Percentiles rank a stretch among this genome's conserved stretches.
phyloP scores from a whole-genome alignment of 2,888 invertebrate genomes.

The Odontocolon sp. region DNA sequence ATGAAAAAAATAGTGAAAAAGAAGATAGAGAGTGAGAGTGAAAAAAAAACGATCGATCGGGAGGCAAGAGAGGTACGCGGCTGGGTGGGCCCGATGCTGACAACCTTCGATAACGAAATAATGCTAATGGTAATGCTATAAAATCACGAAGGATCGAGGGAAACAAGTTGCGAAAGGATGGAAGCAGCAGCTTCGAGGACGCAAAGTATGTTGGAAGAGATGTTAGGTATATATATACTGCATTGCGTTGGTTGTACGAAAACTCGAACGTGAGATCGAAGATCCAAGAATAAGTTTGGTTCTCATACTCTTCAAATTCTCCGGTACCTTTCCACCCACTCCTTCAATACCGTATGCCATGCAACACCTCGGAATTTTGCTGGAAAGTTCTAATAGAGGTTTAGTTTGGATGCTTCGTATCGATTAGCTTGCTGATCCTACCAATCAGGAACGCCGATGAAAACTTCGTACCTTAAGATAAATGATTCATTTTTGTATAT shows the following conservation, averaged over 20 bases:
- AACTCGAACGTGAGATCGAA: background rate
- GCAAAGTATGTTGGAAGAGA: background rate
- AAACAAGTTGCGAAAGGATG: slow-evolving; percentile 25
- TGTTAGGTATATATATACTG: background rate
- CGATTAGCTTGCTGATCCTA: no score
- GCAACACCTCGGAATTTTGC: no score
- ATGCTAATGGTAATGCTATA: slow-evolving; percentile 26
- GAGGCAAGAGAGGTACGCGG: background rate
- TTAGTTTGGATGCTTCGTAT: no score
- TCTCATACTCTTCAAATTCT: no score
- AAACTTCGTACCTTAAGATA: no score
- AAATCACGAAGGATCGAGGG: slow-evolving; percentile 3
- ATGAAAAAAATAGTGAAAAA: background rate
- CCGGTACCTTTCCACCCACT: no score
- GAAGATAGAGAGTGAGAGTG: slow-evolving; percentile 5
- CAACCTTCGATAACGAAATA: slow-evolving; percentile 31
- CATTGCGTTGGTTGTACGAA: background rate
- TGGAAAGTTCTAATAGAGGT: no score
- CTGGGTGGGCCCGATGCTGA: slow-evolving; percentile 4
- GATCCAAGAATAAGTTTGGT: no score
- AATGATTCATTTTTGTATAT: no score
- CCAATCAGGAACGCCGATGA: no score
- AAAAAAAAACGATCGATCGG: slow-evolving; percentile 27
- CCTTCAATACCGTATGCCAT: no score
- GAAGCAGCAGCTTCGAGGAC: slow-evolving; percentile 36